Evolutionary conservation across 2,797 vertebrate species (phyloP).

Genomic region (Xerus rutilus): DNA sequence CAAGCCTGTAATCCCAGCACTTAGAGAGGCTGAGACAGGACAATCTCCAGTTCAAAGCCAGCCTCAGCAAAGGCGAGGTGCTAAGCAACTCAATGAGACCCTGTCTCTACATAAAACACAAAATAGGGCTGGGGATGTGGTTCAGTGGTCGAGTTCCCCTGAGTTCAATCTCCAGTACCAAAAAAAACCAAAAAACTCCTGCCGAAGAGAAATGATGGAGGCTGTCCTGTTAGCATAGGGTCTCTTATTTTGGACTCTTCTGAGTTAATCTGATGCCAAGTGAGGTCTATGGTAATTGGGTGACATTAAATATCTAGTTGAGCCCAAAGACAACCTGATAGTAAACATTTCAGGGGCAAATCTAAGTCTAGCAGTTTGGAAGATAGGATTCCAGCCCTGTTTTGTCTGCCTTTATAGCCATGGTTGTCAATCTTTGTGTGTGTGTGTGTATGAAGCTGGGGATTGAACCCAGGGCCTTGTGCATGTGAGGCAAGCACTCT

Average conservation of each 20-base stretch:
- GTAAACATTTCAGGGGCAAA: background rate
- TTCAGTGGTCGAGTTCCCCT: too few relatives aligned
- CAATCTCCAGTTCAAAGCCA: too few relatives aligned
- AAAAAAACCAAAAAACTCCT: background rate
- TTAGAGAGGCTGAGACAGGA: too few relatives aligned
- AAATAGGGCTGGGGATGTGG: too few relatives aligned
- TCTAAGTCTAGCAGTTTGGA: background rate
- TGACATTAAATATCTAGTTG: background rate
- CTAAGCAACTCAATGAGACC: too few relatives aligned
- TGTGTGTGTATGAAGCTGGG: too few relatives aligned
- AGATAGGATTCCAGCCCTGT: background rate
- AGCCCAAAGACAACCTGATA: background rate
- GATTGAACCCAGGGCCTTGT: too few relatives aligned
- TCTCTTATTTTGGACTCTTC: background rate
- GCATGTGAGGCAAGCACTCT: too few relatives aligned
- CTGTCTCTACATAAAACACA: too few relatives aligned
- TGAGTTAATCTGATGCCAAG: slow-evolving; percentile 7
- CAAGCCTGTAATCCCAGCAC: too few relatives aligned
- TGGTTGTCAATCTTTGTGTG: background rate
- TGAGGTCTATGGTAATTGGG: background rate
- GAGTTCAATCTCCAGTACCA: too few relatives aligned
- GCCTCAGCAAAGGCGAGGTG: too few relatives aligned
- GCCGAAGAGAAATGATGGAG: background rate
- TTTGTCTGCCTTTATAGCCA: background rate
- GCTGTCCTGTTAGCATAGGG: background rate